These are phyloP conservation scores for Caenorhabditis auriculariae DNA, from an alignment of 2,888 invertebrate genomes.

Conservation along the genomic window DNA sequence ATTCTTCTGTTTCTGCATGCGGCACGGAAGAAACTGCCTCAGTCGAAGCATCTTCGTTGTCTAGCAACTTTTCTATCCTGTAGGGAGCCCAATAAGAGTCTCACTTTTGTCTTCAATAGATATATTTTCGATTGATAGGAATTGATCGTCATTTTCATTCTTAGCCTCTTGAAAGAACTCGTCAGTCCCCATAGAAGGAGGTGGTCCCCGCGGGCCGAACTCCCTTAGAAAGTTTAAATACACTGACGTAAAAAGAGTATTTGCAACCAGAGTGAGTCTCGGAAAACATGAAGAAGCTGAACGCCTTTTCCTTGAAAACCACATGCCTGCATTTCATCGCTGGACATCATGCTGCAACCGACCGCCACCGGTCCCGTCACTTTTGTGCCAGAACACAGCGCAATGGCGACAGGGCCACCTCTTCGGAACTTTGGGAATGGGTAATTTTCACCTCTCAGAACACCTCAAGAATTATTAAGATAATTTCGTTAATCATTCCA, in stretches of 20 bases:
- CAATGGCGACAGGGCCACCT: conserved; percentile 44
- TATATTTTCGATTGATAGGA: no score
- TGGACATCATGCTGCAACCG: conserved; percentile 51
- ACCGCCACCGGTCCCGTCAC: conserved; percentile 53
- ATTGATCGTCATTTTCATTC: no score
- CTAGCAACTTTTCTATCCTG: no score
- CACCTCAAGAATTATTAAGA: conserved; percentile 18
- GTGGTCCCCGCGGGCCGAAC: conserved; percentile 35
- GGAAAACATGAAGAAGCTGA: conserved; percentile 48
- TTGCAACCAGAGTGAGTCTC: conserved; percentile 56
- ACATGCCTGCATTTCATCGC: conserved; percentile 40
- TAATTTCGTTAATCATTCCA: background rate
- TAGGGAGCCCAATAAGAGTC: no score
- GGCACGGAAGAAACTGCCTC: conserved; percentile 1
- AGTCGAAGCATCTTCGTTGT: background rate
- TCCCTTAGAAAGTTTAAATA: conserved; percentile 23
- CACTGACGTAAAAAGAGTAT: background rate
- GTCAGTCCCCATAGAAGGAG: conserved; percentile 20
- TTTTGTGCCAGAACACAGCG: conserved; percentile 10
- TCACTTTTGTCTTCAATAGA: no score
- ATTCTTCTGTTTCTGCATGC: background rate
- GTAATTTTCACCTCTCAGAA: conserved; percentile 16
- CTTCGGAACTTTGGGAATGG: conserved; percentile 36
- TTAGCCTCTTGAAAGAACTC: conserved; percentile 13
- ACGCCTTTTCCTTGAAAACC: conserved; percentile 54